phyloP scores from a whole-genome alignment of 2,113 vertebrate genomes.

The Trichomycterus rosablanca region DNA sequence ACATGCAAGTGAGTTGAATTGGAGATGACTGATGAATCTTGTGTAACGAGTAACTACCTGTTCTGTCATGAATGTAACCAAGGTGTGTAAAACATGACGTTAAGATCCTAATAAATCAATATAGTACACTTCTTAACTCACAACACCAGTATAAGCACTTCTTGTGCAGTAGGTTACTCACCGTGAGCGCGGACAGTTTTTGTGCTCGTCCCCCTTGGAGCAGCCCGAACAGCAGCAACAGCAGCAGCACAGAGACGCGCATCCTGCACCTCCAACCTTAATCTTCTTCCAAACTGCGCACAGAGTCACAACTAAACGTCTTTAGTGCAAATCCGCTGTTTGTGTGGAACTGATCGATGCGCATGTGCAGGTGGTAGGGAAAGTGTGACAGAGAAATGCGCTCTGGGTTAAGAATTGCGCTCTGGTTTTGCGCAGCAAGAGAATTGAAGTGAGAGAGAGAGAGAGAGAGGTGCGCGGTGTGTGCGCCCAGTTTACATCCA shows the following conservation, averaged over 20 bases:
- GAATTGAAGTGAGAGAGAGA: too few species aligned
- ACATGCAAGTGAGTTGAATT: too few species aligned
- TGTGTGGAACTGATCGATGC: neutral
- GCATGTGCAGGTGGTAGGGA: neutral
- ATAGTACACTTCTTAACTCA: too few species aligned
- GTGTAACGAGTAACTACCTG: too few species aligned
- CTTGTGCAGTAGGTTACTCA: conserved; percentile 45
- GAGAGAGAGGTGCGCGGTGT: neutral
- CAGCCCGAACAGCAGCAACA: conserved; percentile 62
- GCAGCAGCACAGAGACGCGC: conserved; percentile 63
- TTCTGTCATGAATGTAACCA: too few species aligned
- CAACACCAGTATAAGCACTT: neutral
- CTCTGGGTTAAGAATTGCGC: neutral
- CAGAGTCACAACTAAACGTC: neutral
- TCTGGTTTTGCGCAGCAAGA: neutral
- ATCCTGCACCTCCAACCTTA: conserved; percentile 66
- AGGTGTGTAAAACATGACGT: too few species aligned
- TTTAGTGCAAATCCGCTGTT: neutral
- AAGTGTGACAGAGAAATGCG: too few species aligned
- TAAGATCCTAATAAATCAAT: too few species aligned
- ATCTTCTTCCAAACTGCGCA: conserved; percentile 35
- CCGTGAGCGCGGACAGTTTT: conserved; percentile 74
- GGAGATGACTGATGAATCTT: too few species aligned
- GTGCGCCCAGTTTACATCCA: too few species aligned
- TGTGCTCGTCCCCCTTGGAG: conserved; percentile 64